phyloP scores from a whole-genome alignment of 2,797 vertebrate genomes.

The Clarias laeviceps region DNA sequence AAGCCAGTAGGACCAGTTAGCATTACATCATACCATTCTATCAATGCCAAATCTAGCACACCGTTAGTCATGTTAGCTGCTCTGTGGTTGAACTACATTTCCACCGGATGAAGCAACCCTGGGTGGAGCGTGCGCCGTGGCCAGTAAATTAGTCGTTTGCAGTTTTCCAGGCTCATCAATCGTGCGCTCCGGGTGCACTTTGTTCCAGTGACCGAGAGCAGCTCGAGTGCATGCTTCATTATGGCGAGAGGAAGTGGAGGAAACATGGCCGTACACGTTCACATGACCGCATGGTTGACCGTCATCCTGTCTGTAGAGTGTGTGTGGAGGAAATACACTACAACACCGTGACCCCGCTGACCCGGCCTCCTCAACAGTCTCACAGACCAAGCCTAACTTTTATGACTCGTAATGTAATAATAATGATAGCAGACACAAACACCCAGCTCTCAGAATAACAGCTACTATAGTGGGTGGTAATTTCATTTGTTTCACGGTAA shows the following conservation, averaged over 20 bases:
- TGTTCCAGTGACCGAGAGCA: constrained; percentile 8
- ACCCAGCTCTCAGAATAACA: neutral
- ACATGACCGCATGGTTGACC: constrained; percentile 26
- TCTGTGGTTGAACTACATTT: constrained; percentile 17
- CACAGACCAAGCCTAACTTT: constrained; percentile 25
- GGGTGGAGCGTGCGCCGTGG: constrained; percentile 15
- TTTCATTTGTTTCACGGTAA: constrained; percentile 4
- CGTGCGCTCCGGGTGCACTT: constrained; percentile 11
- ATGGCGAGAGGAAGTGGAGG: constrained; percentile 48
- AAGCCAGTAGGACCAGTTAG: neutral
- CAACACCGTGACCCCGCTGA: neutral
- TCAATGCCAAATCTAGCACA: constrained; percentile 13
- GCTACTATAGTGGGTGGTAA: neutral
- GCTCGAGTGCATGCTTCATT: neutral
- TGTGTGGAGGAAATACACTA: constrained; percentile 35
- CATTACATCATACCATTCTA: constrained; percentile 6
- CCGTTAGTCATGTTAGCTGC: neutral
- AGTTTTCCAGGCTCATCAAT: neutral
- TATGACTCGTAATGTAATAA: constrained; percentile 10
- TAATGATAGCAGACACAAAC: constrained; percentile 21
- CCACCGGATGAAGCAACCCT: constrained; percentile 17
- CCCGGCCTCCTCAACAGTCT: neutral
- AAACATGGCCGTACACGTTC: constrained; percentile 46
- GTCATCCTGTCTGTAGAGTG: constrained; percentile 42
- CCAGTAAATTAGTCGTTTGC: constrained; percentile 17